A percentile compares a stretch with the other conserved stretches of the same genome.
Evolutionary conservation across 2,888 invertebrate genomes (phyloP).

Genomic region (Ischnura elegans): DNA sequence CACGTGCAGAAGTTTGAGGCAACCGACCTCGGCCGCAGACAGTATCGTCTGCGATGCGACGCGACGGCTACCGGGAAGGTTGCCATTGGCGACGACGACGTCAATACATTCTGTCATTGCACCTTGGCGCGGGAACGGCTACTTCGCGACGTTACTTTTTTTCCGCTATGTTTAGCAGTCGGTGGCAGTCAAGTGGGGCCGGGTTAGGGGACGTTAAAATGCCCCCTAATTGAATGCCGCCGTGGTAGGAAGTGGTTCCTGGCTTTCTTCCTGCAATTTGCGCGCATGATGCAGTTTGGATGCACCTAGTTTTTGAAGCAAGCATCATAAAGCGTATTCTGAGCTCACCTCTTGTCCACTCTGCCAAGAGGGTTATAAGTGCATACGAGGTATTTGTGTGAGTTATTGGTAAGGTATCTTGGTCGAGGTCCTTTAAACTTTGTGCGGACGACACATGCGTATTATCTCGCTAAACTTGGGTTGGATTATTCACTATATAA

Average conservation of each 20-base stretch:
- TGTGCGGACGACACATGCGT: neutral
- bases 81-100: neutral
- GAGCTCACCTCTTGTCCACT: neutral
- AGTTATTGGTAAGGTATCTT: neutral
- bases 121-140: neutral
- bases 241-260: neutral
- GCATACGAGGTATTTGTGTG: neutral
- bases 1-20: neutral
- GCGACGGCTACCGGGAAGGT: neutral
- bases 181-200: neutral
- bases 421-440: neutral
- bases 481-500: no score
- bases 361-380: neutral
- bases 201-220: neutral
- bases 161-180: neutral
- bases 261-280: neutral
- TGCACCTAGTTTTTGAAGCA: neutral
- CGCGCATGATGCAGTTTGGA: neutral
- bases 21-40: neutral
- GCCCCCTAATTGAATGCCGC: neutral
- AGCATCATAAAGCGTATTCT: neutral
- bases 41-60: neutral
- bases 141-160: neutral
- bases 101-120: constrained; percentile 18
- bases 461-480: no score